Percentiles rank a stretch among this genome's conserved stretches.
Evolutionary conservation across 2,888 invertebrate species (phyloP).

Genomic region (Meandrusa payeni): DNA sequence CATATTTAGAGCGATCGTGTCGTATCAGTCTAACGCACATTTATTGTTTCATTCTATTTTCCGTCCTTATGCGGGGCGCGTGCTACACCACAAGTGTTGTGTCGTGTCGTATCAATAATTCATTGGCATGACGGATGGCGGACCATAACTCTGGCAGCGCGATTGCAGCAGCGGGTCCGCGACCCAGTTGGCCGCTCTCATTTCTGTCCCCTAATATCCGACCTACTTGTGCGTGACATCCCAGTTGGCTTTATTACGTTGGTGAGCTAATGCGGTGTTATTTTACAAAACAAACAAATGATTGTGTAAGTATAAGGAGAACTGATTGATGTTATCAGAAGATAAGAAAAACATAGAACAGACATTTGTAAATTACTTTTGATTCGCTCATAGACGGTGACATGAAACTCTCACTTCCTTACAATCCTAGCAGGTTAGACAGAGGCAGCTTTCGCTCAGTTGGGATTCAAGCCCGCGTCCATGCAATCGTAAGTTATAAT

Average conservation of each 20-base stretch:
- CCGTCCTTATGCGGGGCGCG: slow-evolving; percentile 19
- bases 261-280: slow-evolving; percentile 32
- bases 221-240: slow-evolving; percentile 57
- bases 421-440: too few species aligned
- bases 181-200: slow-evolving; percentile 64
- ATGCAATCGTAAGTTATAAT: too few species aligned
- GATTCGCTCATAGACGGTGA: too few species aligned
- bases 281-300: too few species aligned
- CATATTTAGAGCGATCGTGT: too few species aligned
- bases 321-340: too few species aligned
- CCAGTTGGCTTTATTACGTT: slow-evolving; percentile 43
- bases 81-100: slow-evolving; percentile 30
- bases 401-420: background rate
- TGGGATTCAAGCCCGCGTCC: too few species aligned
- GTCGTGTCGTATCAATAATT: slow-evolving; percentile 52
- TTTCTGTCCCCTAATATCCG: slow-evolving; percentile 70
- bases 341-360: too few species aligned
- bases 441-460: too few species aligned
- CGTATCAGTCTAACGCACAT: slow-evolving; percentile 3
- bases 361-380: too few species aligned
- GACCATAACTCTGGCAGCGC: slow-evolving; percentile 38
- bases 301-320: too few species aligned
- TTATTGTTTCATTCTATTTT: slow-evolving; percentile 18
- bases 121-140: slow-evolving; percentile 45
- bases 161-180: slow-evolving; percentile 40